Evolutionary conservation across 2,113 vertebrate species (phyloP).

Genomic region (Tachycineta bicolor): DNA sequence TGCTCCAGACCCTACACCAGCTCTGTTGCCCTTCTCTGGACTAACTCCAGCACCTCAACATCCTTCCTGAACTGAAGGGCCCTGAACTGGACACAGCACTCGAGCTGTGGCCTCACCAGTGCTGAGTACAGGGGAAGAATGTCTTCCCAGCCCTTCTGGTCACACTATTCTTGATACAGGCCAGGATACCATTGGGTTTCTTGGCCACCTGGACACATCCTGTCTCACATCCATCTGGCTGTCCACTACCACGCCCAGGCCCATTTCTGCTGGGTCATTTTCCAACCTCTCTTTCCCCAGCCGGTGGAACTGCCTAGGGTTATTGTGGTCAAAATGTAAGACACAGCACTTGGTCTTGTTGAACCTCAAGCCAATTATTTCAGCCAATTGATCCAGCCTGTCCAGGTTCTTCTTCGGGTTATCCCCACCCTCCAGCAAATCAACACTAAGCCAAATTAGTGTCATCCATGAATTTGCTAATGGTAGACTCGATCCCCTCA

Average conservation of each 20-base stretch:
- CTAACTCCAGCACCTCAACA: neutral
- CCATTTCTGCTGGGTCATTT: neutral
- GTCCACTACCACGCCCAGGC: rapidly evolving
- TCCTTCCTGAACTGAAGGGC: neutral
- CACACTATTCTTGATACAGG: neutral
- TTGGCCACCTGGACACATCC: neutral
- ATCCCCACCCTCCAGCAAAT: too few species aligned
- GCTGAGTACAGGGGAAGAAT: neutral
- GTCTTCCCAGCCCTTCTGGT: neutral
- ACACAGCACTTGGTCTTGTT: neutral
- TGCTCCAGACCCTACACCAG: neutral
- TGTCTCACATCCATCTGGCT: neutral
- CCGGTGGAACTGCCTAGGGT: too few species aligned
- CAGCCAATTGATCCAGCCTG: rapidly evolving
- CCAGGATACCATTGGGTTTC: neutral
- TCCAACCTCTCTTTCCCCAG: neutral
- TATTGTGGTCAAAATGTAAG: neutral
- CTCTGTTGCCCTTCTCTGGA: neutral
- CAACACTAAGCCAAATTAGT: rapidly evolving
- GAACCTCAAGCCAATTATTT: neutral
- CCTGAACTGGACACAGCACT: neutral
- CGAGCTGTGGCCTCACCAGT: neutral
- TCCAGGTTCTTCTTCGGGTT: too few species aligned
- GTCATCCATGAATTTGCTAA: neutral
- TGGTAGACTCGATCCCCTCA: rapidly evolving